Evolutionary conservation across 2,888 invertebrate species (phyloP).

Genomic region (Euplexia lucipara): DNA sequence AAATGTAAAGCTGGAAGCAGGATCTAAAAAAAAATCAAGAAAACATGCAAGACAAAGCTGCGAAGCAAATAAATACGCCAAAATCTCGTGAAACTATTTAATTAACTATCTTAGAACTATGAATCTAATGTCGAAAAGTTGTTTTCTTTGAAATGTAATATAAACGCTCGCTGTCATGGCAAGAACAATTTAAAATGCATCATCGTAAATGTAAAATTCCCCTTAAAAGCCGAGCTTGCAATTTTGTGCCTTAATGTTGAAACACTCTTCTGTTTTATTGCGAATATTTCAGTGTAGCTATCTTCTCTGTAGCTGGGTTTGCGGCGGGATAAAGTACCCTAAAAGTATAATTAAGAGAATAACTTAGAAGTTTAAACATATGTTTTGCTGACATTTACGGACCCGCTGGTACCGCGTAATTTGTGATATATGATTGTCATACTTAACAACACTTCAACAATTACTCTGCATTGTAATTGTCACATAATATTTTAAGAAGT

Average conservation of each 20-base stretch:
- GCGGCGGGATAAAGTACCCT: slow-evolving; percentile 16
- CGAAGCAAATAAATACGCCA: slow-evolving; percentile 22
- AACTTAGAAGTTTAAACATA: slow-evolving; percentile 13
- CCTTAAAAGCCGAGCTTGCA: slow-evolving; percentile 27
- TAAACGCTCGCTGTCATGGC: slow-evolving; percentile 19
- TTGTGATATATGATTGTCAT: no score
- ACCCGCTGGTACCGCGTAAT: neutral
- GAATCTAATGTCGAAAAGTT: slow-evolving; percentile 44
- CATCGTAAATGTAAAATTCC: slow-evolving; percentile 46
- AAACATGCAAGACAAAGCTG: slow-evolving; percentile 31
- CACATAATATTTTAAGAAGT: no score
- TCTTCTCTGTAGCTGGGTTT: slow-evolving; percentile 4
- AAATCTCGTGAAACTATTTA: slow-evolving; percentile 36
- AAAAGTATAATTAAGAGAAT: slow-evolving; percentile 25
- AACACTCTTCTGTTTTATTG: slow-evolving; percentile 34
- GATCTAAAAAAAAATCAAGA: slow-evolving; percentile 10
- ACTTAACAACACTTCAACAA: no score
- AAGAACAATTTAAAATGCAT: slow-evolving; percentile 52
- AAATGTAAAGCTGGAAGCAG: slow-evolving; percentile 29
- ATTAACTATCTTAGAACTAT: slow-evolving; percentile 34
- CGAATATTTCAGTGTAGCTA: slow-evolving; percentile 32
- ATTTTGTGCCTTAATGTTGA: slow-evolving; percentile 31
- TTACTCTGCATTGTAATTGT: no score
- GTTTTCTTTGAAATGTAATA: slow-evolving; percentile 44
- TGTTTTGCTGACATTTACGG: slow-evolving; percentile 10